These are phyloP conservation scores for Baryphthengus martii DNA, from an alignment of 2,113 vertebrate genomes.

Conservation along the genomic window DNA sequence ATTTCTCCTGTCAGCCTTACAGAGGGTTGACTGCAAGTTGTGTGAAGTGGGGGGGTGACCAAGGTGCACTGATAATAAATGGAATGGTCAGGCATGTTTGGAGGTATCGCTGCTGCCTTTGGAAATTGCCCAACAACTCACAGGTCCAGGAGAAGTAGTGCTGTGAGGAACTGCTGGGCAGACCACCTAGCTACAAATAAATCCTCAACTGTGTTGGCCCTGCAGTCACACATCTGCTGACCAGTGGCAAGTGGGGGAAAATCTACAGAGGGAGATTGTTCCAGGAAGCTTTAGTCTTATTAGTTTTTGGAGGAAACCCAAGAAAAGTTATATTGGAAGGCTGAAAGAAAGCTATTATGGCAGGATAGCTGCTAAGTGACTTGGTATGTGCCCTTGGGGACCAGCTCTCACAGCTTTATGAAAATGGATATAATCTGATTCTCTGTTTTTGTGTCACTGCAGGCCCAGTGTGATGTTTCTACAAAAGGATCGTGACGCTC, in stretches of 20 bases:
- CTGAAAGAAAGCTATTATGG: slow-evolving; percentile 30
- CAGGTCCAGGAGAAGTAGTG: not conserved
- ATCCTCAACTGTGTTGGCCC: not conserved
- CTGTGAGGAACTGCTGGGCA: not conserved
- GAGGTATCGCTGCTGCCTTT: not conserved
- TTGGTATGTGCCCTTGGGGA: slow-evolving; percentile 22
- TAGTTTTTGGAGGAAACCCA: slow-evolving; percentile 46
- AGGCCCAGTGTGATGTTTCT: not conserved
- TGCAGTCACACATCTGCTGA: slow-evolving; percentile 26
- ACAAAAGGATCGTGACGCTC: not conserved
- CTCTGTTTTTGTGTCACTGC: not conserved
- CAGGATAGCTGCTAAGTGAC: slow-evolving; percentile 22
- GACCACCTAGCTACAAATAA: not conserved
- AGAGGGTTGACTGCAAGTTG: not conserved
- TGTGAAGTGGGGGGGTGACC: not conserved
- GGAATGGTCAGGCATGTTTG: not conserved
- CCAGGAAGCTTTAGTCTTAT: not conserved
- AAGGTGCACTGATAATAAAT: not conserved
- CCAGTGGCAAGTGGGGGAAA: not conserved
- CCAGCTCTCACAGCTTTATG: slow-evolving; percentile 3
- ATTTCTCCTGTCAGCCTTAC: not conserved
- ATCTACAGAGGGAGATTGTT: not conserved
- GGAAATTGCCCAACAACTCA: not conserved
- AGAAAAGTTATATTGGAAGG: slow-evolving; percentile 45
- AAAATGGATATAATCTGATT: not conserved